phyloP scores from a whole-genome alignment of 2,113 vertebrate species.

The Spheniscus mendiculus region DNA sequence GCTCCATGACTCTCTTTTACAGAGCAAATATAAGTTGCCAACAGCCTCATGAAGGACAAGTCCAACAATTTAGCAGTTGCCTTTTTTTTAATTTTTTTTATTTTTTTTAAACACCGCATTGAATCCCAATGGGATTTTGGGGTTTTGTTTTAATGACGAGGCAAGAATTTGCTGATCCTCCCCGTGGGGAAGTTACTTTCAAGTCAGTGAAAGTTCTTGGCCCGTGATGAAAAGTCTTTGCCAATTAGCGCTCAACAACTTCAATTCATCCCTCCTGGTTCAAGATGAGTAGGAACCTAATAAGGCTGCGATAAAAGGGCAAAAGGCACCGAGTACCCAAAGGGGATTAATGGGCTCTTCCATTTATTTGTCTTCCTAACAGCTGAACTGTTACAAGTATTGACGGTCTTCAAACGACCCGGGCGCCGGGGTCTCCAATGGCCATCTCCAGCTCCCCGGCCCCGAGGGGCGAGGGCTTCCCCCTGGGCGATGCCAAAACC shows the following conservation, averaged over 20 bases:
- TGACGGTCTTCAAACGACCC: conserved; percentile 83
- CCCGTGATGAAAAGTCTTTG: conserved; percentile 83
- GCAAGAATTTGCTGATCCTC: conserved; percentile 73
- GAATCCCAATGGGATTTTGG: background rate
- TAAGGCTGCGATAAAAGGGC: conserved; percentile 88
- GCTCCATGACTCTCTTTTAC: background rate
- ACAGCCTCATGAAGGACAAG: background rate
- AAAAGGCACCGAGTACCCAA: conserved; percentile 85
- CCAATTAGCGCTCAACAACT: conserved; percentile 87
- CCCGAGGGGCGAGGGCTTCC: conserved; percentile 74
- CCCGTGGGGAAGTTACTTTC: conserved; percentile 84
- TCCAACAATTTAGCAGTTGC: background rate
- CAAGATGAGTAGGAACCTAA: conserved; percentile 89
- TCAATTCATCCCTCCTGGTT: conserved; percentile 81
- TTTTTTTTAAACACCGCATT: conserved; percentile 27
- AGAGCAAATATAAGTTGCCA: background rate
- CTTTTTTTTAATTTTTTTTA: background rate
- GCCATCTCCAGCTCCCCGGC: conserved; percentile 79
- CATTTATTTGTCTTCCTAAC: conserved; percentile 86
- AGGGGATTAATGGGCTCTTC: conserved; percentile 87
- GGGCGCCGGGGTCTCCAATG: conserved; percentile 73
- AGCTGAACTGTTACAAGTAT: conserved; percentile 89
- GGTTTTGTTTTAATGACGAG: conserved; percentile 78
- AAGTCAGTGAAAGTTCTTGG: conserved; percentile 86
- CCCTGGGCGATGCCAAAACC: conserved; percentile 80